Evolutionary conservation across 1,140 invertebrate genomes (phyloP).

Genomic region (Holotrichia oblita): DNA sequence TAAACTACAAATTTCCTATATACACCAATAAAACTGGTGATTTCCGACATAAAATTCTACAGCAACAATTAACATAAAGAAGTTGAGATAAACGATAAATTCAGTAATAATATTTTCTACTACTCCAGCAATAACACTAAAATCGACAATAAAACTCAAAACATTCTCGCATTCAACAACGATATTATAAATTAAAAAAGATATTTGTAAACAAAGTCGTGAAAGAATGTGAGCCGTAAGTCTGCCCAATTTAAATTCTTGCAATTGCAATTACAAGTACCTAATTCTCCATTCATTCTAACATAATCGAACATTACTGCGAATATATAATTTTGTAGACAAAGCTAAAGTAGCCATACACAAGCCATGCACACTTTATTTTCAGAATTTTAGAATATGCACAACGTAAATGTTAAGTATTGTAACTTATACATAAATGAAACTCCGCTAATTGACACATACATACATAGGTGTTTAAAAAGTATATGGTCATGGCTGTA

Average conservation of each 20-base stretch:
- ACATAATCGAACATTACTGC: not conserved
- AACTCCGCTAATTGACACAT: not conserved
- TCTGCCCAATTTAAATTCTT: conserved; percentile 20
- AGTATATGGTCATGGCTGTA: no score
- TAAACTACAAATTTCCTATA: no score
- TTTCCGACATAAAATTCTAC: not conserved
- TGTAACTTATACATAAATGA: not conserved
- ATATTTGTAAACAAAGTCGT: conserved; percentile 28
- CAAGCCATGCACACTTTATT: not conserved
- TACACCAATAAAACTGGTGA: not conserved
- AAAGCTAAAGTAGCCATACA: not conserved
- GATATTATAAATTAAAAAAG: not conserved
- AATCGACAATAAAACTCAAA: conserved; percentile 7
- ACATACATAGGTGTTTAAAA: no score
- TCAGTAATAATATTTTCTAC: conserved; percentile 22
- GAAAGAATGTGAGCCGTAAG: not conserved
- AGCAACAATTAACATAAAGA: not conserved
- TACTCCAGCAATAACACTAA: not conserved
- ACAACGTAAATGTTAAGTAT: not conserved
- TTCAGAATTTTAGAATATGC: not conserved
- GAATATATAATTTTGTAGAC: not conserved
- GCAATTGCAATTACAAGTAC: not conserved
- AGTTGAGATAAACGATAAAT: not conserved
- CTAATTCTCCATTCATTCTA: conserved; percentile 21
- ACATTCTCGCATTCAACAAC: not conserved